These are phyloP conservation scores for Whitmania pigra DNA, from an alignment of 1,140 invertebrate genomes.

Conservation along the genomic window DNA sequence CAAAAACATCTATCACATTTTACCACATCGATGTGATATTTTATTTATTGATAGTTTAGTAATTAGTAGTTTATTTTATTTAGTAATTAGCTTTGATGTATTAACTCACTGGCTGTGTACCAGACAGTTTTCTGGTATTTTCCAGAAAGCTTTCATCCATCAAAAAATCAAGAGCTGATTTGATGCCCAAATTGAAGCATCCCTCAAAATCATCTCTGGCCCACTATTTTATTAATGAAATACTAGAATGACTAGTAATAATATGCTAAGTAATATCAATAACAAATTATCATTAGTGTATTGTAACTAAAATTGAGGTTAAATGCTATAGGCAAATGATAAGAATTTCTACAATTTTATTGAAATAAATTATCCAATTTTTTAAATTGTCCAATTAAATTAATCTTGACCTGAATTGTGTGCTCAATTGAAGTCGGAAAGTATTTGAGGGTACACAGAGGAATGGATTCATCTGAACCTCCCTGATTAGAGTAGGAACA, in stretches of 20 bases:
- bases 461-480: slow-evolving; percentile 54
- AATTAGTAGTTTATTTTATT: no score
- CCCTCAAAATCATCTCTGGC: slow-evolving; percentile 92
- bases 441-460: slow-evolving; percentile 95
- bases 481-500: slow-evolving; percentile 67
- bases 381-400: background rate
- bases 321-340: background rate
- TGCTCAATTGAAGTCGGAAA: slow-evolving; percentile 99
- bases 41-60: no score
- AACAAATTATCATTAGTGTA: slow-evolving; percentile 1
- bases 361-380: background rate
- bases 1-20: no score
- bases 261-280: background rate
- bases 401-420: slow-evolving; percentile 59
- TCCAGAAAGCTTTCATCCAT: slow-evolving; percentile 66
- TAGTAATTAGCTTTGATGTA: no score
- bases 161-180: slow-evolving; percentile 79
- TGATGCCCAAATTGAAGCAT: slow-evolving; percentile 73
- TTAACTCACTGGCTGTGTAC: slow-evolving; percentile 63
- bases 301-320: slow-evolving; percentile 10
- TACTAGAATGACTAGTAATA: background rate
- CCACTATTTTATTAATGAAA: slow-evolving; percentile 51
- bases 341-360: background rate
- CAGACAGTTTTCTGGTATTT: slow-evolving; percentile 67
- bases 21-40: no score